Evolutionary conservation across 2,888 invertebrate species (phyloP), one percentile per base, ranked within the genome.

Genomic region (Drosophila demipolita): DNA sequence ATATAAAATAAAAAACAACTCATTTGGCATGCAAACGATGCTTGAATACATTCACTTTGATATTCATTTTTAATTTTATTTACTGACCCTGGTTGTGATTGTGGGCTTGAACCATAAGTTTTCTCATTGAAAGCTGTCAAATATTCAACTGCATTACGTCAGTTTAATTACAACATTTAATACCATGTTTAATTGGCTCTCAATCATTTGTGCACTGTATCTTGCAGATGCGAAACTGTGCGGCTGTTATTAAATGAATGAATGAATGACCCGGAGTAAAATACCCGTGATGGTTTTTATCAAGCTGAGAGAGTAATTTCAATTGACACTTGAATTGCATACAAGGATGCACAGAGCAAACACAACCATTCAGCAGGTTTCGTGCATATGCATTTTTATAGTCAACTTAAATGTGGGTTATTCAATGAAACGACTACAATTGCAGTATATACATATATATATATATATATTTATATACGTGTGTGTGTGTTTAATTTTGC

Each of bases 121-220:
- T 60, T 17, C 52, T 50, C 66, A 48, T 65, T 52, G 58, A 49
- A 42, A 57, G 33, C 38, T 29, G 38, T 75, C 53, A 67, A 71
- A 57, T n/a, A 52, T 67, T 78, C 55, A 76, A 70, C 62, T 65
- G 52, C 48, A 61, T 72, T 71, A 52, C 62, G 42, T 59, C 69
- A 58, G 77, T 77, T 81, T 85, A 81, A 87, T 85, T 87, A 71
- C 83, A 75, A 75, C 77, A 74, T 72, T 82, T 75, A 64, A 65
- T 53, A 74, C 59, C 62, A 60, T 60, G 72, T 74, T 87, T 75
- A 79, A 77, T 71, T 71, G 70, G 62, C 75, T 69, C 71, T 78
- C 77, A 68, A 78, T 80, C 76, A 73, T 69, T 67, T 66, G 74
- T 73, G 75, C 78, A 76, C 60, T 78, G 57, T 62, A 73, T 50